phyloP scores from a whole-genome alignment of 1,140 invertebrate species.

The Zophobas morio region DNA sequence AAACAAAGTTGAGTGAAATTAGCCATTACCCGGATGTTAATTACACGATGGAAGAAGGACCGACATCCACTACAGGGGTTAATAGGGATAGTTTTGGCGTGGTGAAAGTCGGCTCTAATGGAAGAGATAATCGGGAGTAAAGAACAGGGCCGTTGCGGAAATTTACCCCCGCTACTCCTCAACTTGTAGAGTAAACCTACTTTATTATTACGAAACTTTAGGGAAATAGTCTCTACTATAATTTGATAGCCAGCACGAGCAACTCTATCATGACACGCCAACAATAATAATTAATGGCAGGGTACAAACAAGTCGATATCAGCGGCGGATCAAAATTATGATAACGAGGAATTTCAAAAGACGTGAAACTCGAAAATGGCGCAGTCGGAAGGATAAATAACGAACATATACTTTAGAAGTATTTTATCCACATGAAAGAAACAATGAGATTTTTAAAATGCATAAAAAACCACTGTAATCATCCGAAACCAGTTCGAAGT shows the following conservation, averaged over 20 bases:
- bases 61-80: constrained; percentile 16
- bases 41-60: background rate
- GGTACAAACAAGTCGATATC: background rate
- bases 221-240: constrained; percentile 18
- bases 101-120: constrained; percentile 16
- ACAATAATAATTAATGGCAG: constrained; percentile 38
- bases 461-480: too few species aligned
- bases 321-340: too few species aligned
- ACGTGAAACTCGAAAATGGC: too few species aligned
- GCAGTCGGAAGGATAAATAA: too few species aligned
- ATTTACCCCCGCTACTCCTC: background rate
- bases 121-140: constrained; percentile 14
- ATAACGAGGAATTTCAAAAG: too few species aligned
- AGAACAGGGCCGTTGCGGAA: constrained; percentile 13
- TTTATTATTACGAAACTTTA: constrained; percentile 35
- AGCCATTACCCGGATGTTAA: constrained; percentile 10
- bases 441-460: too few species aligned
- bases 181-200: constrained; percentile 15
- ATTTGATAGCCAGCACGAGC: constrained; percentile 28
- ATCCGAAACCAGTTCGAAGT: too few species aligned
- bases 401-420: too few species aligned
- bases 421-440: too few species aligned
- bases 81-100: constrained; percentile 16
- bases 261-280: constrained; percentile 4
- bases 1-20: constrained; percentile 9